phyloP scores from a whole-genome alignment of 2,113 vertebrate genomes.

The Aleadryas rufinucha region DNA sequence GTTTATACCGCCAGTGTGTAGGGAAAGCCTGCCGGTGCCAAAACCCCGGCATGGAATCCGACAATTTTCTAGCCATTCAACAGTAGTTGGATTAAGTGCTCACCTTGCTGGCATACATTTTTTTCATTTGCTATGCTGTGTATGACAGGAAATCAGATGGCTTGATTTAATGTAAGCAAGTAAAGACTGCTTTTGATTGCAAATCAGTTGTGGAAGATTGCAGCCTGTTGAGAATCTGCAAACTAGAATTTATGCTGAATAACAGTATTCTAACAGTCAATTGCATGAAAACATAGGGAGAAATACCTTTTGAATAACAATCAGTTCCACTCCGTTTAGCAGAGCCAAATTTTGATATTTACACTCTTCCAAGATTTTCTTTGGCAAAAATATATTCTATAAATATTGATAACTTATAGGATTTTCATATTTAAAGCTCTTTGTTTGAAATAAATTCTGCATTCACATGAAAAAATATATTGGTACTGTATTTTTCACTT shows the following conservation, averaged over 20 bases:
- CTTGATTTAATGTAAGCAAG: not conserved
- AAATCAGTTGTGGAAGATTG: not conserved
- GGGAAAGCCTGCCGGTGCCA: no score
- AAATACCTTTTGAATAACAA: not conserved
- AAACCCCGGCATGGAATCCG: no score
- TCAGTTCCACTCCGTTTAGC: not conserved
- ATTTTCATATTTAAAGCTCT: not conserved
- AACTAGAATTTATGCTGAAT: not conserved
- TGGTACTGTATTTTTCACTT: not conserved
- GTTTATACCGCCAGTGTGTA: no score
- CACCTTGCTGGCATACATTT: not conserved
- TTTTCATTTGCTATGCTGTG: not conserved
- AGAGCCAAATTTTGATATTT: not conserved
- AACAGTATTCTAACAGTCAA: not conserved
- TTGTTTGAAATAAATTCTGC: constrained; percentile 24
- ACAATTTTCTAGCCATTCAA: not conserved
- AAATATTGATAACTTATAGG: not conserved
- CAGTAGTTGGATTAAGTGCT: not conserved
- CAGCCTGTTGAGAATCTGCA: not conserved
- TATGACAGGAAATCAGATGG: not conserved
- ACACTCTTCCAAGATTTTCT: not conserved
- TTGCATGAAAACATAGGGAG: not conserved
- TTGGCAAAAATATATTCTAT: not conserved
- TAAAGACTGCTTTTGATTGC: not conserved
- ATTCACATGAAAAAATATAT: not conserved